These are phyloP conservation scores for Eriosoma lanigerum DNA, from an alignment of 1,140 invertebrate genomes.

Conservation along the genomic window DNA sequence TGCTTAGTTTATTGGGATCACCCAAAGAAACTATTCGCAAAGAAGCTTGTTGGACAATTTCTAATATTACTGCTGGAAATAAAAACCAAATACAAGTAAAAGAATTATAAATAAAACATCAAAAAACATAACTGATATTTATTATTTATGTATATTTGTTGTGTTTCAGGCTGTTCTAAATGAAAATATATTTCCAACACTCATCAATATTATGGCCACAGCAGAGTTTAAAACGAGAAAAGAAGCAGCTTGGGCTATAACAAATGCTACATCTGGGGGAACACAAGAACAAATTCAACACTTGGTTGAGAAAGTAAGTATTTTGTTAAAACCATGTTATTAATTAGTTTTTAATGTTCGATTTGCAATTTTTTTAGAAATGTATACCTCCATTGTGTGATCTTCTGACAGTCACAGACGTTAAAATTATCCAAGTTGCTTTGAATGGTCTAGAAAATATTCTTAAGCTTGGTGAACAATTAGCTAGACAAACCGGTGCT, in stretches of 20 bases:
- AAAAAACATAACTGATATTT: not conserved
- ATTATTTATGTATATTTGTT: not conserved
- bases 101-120: not conserved
- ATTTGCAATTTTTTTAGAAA: conserved; percentile 60
- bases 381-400: conserved; percentile 95
- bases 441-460: conserved; percentile 97
- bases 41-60: conserved; percentile 98
- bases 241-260: conserved; percentile 97
- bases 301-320: conserved; percentile 58
- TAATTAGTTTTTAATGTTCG: not conserved
- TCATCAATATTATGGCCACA: conserved; percentile 87
- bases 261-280: conserved; percentile 95
- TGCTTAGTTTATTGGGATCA: conserved; percentile 78
- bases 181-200: conserved; percentile 88
- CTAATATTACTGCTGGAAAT: conserved; percentile 97
- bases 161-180: conserved; percentile 85
- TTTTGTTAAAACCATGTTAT: conserved; percentile 61
- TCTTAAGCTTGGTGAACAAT: conserved; percentile 85
- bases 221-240: conserved; percentile 96
- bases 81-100: conserved; percentile 83
- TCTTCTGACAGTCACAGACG: conserved; percentile 88
- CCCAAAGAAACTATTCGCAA: conserved; percentile 86
- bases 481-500: conserved; percentile 67
- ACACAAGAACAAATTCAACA: conserved; percentile 89
- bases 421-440: conserved; percentile 97